Base-by-base conservation (phyloP, 2,888 invertebrate genomes). In the Drosophila mettleri region DNA sequence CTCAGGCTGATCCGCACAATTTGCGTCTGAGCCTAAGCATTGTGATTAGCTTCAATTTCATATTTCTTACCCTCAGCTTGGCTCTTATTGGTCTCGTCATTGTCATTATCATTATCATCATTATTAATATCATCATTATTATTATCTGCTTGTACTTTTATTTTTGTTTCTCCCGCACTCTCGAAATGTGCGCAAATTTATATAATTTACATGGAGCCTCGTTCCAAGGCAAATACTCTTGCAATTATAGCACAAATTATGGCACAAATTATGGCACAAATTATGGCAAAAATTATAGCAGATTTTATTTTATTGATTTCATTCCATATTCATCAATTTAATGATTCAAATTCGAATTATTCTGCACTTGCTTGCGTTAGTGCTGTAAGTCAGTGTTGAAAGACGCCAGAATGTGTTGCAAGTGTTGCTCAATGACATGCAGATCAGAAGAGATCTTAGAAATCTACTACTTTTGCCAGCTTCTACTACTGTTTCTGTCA, bases 111-210 rank as follows among this genome's bases (percentile, higher is more conserved):
- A 46, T 16, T 31, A 20, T 9, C 2, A 31, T 48, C 22, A 20
- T 45, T 10, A 10, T 16, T 10, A n/a, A 16, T 24, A n/a, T n/a
- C 3, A 33, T 49, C 9, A 27, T 6, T 16, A 43, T 22, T 9
- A 24, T 20, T 57, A 24, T 24, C 27, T 33, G 10, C 39, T 10
- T 49, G 20, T 51, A 10, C 24, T 22, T 20, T 12, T 45, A 6
- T 36, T 41, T n/a, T 22, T 3, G 27, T 5, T 29, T 36, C 52
- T 27, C 55, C 59, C 53, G 63, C 59, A 60, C 39, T 58, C 39
- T 54, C 41, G 52, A 80, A 83, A 88, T 88, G 78, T 65, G 65
- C 69, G 69, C 78, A 80, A 87, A 89, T 89, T 77, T 78, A 70
- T 89, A 72, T 88, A 82, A 89, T 88, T 84, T 78, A 49, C 48